Percentiles rank a stretch among this genome's conserved stretches.
Evolutionary conservation across 2,113 vertebrate species (phyloP).

Genomic region (Panthera leo): DNA sequence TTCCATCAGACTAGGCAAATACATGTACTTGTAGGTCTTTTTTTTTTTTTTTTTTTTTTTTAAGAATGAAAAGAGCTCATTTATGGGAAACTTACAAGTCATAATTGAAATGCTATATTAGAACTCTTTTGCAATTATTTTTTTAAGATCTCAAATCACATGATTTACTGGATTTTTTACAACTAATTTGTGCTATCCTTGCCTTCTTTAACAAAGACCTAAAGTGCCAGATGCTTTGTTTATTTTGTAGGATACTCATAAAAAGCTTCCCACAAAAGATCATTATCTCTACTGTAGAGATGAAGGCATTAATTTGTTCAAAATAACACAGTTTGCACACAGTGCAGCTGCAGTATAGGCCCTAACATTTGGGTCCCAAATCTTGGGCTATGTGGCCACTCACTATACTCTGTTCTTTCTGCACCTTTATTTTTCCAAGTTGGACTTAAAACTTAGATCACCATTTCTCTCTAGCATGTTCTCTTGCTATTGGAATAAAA

Average conservation of each 20-base stretch:
- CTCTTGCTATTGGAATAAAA: background rate
- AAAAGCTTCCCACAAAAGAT: background rate
- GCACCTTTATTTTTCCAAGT: background rate
- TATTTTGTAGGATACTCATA: background rate
- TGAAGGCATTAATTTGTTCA: background rate
- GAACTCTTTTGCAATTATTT: background rate
- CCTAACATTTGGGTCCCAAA: background rate
- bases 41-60: background rate
- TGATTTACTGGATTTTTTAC: background rate
- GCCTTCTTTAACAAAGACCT: background rate
- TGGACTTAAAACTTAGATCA: background rate
- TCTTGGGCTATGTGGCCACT: background rate
- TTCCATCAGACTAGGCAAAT: background rate
- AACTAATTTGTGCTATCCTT: background rate
- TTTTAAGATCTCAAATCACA: background rate
- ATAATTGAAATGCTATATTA: background rate
- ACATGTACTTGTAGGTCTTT: background rate
- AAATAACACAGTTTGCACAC: rapidly evolving
- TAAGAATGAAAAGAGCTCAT: background rate
- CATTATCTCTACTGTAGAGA: background rate
- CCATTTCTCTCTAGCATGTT: background rate
- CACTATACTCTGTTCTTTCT: background rate
- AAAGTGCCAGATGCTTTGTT: background rate
- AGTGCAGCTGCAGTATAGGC: background rate
- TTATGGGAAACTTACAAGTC: background rate